Base-by-base conservation (phyloP, 2,888 invertebrate genomes). In the Dexiosoma caninum region DNA sequence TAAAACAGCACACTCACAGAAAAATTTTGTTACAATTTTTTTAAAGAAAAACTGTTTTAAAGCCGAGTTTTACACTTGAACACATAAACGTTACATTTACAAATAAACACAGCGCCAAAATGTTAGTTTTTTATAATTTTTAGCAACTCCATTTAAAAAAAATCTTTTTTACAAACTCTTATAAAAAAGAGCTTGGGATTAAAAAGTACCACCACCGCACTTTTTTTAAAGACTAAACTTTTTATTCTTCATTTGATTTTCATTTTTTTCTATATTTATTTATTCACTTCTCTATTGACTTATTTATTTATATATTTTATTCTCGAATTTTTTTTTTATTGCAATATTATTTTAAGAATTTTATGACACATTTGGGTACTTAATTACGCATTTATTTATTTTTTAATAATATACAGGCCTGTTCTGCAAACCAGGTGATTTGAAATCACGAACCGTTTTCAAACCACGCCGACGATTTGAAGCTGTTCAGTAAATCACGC, bases 41-140 rank as follows among this genome's bases (percentile, higher is more conserved):
- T 60, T 35, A 19, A 76, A 70, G 71, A 82, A 82, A 83, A 83
- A 82, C 77, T 83, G 79, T 70, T 80, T 76, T 67, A 76, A 82
- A 78, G 57, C 78, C 80, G 32, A 78, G 69, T 78, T 60, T 62
- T 83, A 32, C 16, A 44, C 42, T 12, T 16, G 2, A 12, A 3
- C 16, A 77, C 44, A 21, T 42, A 62, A 5, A 16, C 14, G 14
- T 6, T 16, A 30, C n/a, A 55, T 19, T 12, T 53, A 32, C 1
- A 19, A 10, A 57, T 1, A 27, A 53, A 46, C 6, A 12, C 16
- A 64, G 77, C 77, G 81, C 81, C 81, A 81, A 81, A 77, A 21
- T 16, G 21, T 62, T 62, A 30, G 14, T 3, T 21, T 57, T 27
- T 53, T 35, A 42, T 42, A 37, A 51, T 44, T 46, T 57, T 40